Evolutionary conservation across 2,113 vertebrate genomes (phyloP).

Genomic region (Nyctibius bracteatus): DNA sequence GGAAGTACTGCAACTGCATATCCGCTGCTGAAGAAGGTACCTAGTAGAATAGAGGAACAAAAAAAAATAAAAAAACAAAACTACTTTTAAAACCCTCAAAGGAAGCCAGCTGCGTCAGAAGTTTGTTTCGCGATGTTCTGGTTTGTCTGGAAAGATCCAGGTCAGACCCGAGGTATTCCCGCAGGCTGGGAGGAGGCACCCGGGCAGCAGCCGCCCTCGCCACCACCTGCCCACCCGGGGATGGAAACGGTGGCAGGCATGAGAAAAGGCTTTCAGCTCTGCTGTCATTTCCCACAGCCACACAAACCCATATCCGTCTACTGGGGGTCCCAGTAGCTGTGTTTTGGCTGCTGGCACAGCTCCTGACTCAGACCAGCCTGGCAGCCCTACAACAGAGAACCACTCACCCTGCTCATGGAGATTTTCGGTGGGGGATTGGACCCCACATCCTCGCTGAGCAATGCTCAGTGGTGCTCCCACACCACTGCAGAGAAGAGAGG

Average conservation of each 20-base stretch:
- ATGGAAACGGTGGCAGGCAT: neutral
- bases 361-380: neutral
- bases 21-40: neutral
- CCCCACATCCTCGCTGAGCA: neutral
- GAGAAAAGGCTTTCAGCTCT: neutral
- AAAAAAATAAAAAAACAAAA: no score
- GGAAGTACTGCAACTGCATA: neutral
- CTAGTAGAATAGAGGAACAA: neutral
- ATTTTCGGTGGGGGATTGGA: neutral
- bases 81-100: neutral
- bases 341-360: neutral
- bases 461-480: neutral
- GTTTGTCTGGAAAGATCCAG: neutral
- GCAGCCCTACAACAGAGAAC: accelerated
- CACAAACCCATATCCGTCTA: neutral
- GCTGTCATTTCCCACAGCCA: neutral
- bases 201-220: accelerated
- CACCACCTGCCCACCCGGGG: accelerated
- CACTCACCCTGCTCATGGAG: accelerated
- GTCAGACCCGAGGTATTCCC: neutral
- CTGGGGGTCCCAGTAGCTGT: neutral
- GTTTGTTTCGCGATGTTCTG: neutral
- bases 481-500: neutral
- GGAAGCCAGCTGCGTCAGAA: neutral
- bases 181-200: neutral